Evolutionary conservation across 2,113 vertebrate genomes (phyloP), one percentile per base, ranked within the genome.

Genomic region (Tapirus terrestris): DNA sequence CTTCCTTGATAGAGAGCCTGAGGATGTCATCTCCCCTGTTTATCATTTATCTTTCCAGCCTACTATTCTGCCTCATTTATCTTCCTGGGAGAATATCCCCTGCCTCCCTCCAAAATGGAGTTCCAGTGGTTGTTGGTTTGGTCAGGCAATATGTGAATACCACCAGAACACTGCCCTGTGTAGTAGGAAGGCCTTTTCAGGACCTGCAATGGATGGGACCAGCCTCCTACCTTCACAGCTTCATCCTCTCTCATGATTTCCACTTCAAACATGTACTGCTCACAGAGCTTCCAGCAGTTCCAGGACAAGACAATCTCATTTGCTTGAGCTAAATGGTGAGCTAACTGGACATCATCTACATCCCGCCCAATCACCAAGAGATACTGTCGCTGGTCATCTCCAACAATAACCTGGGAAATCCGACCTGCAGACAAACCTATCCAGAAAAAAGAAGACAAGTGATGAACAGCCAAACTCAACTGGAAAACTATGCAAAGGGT

Each of bases 141-240:
- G 51, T 76, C 45, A 86, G 81, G 45, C 39, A 73, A 2, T 70
- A 63, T 60, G 21, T 84, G 23, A 93, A 45, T 10, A 80, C 29
- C 17, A 27, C n/a, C 51, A 87, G 45, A 89, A 7, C 23, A 45
- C 29, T 83, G 16, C 56, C 9, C 36, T 48, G 11, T n/a, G 63
- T 27, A 39, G 25, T 3, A 88, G 53, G 18, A 87, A 73, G 68
- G 58, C 39, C 58, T 93, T 61, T 88, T 56, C 31, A 91, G 86
- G 53, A 73, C 11, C 11, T 53, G 45, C 39, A 80, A 14, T 48
- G 45, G 60, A 18, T 63, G 39, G 56, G 43, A 61, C 13, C n/a
- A 81, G 87, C 12, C 27, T 96, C 94, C 48, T 98, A 98, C 97
- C 97, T 97, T 98, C 45, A 98, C 97, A 68, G 97, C 98, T 94